Evolutionary conservation across 2,888 invertebrate genomes (phyloP).

Genomic region (Xanthia togata): DNA sequence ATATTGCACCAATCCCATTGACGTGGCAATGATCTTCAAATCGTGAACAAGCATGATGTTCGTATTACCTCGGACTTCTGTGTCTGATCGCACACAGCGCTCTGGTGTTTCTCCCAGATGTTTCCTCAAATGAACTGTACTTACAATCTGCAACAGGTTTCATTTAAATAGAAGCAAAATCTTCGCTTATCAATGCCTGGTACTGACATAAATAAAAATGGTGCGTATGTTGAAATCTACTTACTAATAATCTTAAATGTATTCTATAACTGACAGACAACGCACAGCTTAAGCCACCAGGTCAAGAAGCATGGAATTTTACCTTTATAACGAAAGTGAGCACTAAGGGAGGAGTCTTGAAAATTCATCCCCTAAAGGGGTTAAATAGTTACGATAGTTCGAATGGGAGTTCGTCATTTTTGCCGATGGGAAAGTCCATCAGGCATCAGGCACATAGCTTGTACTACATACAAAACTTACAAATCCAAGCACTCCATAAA

Average conservation of each 20-base stretch:
- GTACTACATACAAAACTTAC: conserved; percentile 70
- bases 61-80: conserved; percentile 6
- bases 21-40: conserved; percentile 81
- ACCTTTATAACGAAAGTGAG: neutral
- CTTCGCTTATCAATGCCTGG: too few species aligned
- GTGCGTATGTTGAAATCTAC: neutral
- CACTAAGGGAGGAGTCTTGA: neutral
- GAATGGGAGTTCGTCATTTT: too few species aligned
- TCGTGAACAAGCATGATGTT: conserved; percentile 81
- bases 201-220: too few species aligned
- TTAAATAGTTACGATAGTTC: neutral
- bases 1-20: conserved; percentile 82
- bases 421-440: neutral
- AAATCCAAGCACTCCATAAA: conserved; percentile 79
- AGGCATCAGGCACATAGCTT: neutral
- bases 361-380: neutral
- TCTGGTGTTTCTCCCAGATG: conserved; percentile 75
- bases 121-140: conserved; percentile 75
- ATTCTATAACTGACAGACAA: neutral
- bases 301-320: neutral
- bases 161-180: conserved; percentile 6
- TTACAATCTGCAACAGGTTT: conserved; percentile 75
- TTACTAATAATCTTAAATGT: neutral
- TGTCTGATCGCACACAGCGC: neutral
- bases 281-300: too few species aligned